These are phyloP conservation scores for Zootoca vivipara DNA, from an alignment of 2,113 vertebrate species.

Conservation along the genomic window DNA sequence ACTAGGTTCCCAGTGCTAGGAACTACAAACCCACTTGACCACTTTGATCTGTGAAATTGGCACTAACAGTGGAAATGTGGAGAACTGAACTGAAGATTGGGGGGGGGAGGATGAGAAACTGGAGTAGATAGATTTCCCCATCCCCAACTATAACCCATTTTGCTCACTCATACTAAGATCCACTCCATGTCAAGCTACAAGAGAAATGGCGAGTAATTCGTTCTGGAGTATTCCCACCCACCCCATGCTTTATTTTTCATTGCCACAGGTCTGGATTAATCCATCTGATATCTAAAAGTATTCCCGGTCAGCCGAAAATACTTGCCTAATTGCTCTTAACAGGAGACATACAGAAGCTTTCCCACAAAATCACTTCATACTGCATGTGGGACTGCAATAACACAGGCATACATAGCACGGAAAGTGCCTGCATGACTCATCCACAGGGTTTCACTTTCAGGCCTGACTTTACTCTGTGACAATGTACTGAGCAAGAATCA, in stretches of 20 bases:
- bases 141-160: slow-evolving; percentile 61
- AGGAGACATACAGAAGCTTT: slow-evolving; percentile 44
- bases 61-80: no score
- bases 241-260: background rate
- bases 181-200: slow-evolving; percentile 54
- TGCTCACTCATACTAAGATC: slow-evolving; percentile 64
- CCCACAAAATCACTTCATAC: slow-evolving; percentile 54
- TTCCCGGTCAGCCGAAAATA: slow-evolving; percentile 52
- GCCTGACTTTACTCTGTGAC: slow-evolving; percentile 29
- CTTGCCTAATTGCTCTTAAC: slow-evolving; percentile 61
- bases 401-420: background rate
- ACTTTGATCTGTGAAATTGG: no score
- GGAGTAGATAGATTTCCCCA: no score
- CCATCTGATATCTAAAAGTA: slow-evolving; percentile 63
- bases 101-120: no score
- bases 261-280: slow-evolving; percentile 49
- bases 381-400: slow-evolving; percentile 5
- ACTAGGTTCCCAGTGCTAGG: no score
- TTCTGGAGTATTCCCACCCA: slow-evolving; percentile 19
- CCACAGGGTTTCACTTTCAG: background rate
- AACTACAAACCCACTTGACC: no score
- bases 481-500: slow-evolving; percentile 30
- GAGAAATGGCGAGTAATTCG: slow-evolving; percentile 53
- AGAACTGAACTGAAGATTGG: no score
- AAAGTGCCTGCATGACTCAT: slow-evolving; percentile 2